Evolutionary conservation across 2,113 vertebrate species (phyloP), one percentile per base, ranked within the genome.

Genomic region (Chiloscyllium plagiosum): DNA sequence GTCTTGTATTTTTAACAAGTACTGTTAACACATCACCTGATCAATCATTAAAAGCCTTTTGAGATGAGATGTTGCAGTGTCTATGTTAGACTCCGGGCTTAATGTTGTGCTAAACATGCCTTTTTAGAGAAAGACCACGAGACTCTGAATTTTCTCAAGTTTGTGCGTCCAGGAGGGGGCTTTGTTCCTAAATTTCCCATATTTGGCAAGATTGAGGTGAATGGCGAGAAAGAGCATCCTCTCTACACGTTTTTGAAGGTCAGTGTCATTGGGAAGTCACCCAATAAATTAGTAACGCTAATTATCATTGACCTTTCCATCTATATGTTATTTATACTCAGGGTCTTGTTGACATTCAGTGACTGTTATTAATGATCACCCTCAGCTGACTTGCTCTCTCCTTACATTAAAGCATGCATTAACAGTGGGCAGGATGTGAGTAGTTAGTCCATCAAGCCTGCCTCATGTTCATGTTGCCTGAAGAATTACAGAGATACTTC

Each of bases 161-260:
- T 97, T 96, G 98, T 97, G 61, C 97, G 98, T 96, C 98, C 98
- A 86, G 98, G 98, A 20, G 96, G 96, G 0, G 97, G 97, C 0
- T 98, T 97, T 96, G 96, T 97, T n/a, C 98, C 98, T 95, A 97
- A 97, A 96, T 98, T 98, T 96, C 98, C 97, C n/a, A 90, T 98
- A 17, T 98, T 98, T 97, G 96, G 96, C 33, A 98, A 97, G 86
- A 96, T 98, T 68, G 97, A 98, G n/a, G 98, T 98, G 94, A 98
- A 98, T 96, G 98, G 98, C 76, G 85, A 97, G 93, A 97, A 97
- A 52, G 98, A 98, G 66, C 97, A 98, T 0, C 97, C 97, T 96
- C 97, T 98, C 89, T 98, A 97, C 96, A 96, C 97, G 22, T 98
- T 96, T 96, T 96, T 98, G 26, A 98, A 98, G 97, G 98, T 98